phyloP scores from a whole-genome alignment of 2,113 vertebrate genomes.

The Brachypodius melanocephalos region DNA sequence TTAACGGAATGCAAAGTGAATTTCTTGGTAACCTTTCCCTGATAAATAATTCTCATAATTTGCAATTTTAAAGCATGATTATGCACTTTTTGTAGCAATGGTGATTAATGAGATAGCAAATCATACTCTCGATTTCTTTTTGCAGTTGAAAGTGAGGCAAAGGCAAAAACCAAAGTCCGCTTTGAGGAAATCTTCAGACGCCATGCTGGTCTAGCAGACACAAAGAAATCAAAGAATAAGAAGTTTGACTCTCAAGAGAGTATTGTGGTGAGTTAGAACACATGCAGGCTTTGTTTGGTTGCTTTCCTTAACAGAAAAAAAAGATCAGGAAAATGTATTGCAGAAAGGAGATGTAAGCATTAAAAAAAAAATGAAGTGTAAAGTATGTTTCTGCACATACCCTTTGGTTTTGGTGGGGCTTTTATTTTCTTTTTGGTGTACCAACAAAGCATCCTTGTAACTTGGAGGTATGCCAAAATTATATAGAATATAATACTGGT shows the following conservation, averaged over 20 bases:
- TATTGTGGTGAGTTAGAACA: conserved; percentile 77
- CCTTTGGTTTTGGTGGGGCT: not conserved
- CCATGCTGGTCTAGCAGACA: conserved; percentile 69
- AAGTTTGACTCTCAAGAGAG: conserved; percentile 74
- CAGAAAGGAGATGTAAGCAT: not conserved
- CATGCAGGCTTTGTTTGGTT: not conserved
- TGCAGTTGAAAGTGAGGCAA: conserved; percentile 87
- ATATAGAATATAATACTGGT: not conserved
- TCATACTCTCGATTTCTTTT: not conserved
- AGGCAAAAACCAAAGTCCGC: conserved; percentile 83
- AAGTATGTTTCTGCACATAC: not conserved
- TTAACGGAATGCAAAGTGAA: not conserved
- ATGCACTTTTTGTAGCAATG: not conserved
- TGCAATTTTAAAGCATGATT: not conserved
- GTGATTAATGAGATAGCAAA: not conserved
- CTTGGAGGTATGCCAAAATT: not conserved
- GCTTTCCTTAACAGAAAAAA: not conserved
- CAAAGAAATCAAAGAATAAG: conserved; percentile 75
- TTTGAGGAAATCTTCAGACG: conserved; percentile 87
- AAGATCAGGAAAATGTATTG: not conserved
- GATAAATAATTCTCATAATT: not conserved
- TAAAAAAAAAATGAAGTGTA: not conserved
- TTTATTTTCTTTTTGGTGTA: not conserved
- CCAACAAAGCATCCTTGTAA: not conserved
- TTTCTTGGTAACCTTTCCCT: not conserved